These are phyloP conservation scores for Nymphalis polychloros DNA, from an alignment of 2,888 invertebrate genomes.

Conservation along the genomic window DNA sequence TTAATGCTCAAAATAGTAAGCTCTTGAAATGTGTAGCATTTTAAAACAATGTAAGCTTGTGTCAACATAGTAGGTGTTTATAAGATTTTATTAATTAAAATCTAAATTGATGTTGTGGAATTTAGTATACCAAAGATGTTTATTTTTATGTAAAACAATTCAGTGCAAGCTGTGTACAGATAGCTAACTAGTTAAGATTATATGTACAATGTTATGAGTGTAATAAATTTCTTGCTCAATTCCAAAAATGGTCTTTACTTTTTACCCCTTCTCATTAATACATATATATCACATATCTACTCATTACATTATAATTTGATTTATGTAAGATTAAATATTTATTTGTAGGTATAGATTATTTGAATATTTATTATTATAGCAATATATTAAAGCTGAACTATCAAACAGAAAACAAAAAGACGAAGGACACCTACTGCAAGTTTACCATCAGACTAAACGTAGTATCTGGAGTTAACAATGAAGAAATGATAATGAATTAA, in stretches of 20 bases:
- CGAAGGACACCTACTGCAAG: too few species aligned
- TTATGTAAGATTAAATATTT: too few species aligned
- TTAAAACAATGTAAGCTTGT: slow-evolving; percentile 63
- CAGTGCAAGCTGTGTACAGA: slow-evolving; percentile 67
- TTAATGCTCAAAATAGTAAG: slow-evolving; percentile 58
- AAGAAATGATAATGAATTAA: too few species aligned
- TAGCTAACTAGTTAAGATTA: slow-evolving; percentile 48
- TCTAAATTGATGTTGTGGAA: slow-evolving; percentile 66
- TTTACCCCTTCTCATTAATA: neutral
- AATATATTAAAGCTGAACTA: too few species aligned
- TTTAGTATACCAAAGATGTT: slow-evolving; percentile 79
- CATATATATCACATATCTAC: neutral
- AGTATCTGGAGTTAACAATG: too few species aligned
- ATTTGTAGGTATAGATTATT: too few species aligned
- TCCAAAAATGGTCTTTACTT: slow-evolving; percentile 11
- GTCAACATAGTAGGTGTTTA: slow-evolving; percentile 54
- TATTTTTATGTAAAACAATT: slow-evolving; percentile 73
- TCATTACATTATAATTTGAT: too few species aligned
- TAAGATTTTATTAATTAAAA: slow-evolving; percentile 52
- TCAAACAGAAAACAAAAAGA: too few species aligned
- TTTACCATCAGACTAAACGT: too few species aligned
- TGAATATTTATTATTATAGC: too few species aligned
- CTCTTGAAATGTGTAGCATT: slow-evolving; percentile 41
- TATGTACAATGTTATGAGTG: slow-evolving; percentile 73
- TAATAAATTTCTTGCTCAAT: slow-evolving; percentile 78